Evolutionary conservation across 2,113 vertebrate genomes (phyloP).

Genomic region (Camelus bactrianus): DNA sequence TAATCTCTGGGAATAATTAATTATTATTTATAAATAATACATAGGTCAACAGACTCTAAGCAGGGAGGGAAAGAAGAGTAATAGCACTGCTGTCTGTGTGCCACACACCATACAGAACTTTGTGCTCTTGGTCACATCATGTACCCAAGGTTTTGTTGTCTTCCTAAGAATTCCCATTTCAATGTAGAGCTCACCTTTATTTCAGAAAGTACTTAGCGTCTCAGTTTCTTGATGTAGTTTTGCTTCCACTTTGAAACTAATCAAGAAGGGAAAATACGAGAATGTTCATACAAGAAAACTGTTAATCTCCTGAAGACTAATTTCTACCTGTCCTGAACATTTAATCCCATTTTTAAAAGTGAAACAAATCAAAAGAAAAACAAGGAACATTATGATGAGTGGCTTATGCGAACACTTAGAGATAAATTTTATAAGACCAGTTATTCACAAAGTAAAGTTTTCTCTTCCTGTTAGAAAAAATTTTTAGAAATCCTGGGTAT

Average conservation of each 20-base stretch:
- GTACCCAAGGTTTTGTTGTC: constrained; percentile 22
- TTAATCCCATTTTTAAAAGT: constrained; percentile 35
- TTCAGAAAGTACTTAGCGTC: background rate
- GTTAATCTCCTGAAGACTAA: fast-evolving
- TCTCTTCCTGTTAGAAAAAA: constrained; percentile 57
- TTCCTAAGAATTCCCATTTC: constrained; percentile 59
- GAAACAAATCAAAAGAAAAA: constrained; percentile 18
- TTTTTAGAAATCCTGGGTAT: constrained; percentile 46
- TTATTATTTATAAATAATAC: constrained; percentile 45
- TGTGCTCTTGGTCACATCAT: background rate
- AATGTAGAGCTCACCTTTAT: constrained; percentile 52
- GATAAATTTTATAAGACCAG: constrained; percentile 65
- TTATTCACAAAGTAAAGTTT: constrained; percentile 73
- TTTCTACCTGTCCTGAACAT: constrained; percentile 23
- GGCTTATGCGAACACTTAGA: constrained; percentile 66
- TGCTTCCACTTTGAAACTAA: constrained; percentile 56
- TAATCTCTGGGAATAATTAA: constrained; percentile 73
- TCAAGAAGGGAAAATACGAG: constrained; percentile 1
- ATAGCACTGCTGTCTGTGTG: constrained; percentile 47
- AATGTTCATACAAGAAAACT: constrained; percentile 64
- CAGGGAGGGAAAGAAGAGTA: constrained; percentile 69
- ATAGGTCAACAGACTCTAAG: constrained; percentile 63
- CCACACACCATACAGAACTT: background rate
- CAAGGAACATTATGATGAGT: constrained; percentile 52
- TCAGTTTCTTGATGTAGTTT: constrained; percentile 41